Evolutionary conservation across 2,888 invertebrate genomes (phyloP).

Genomic region (Vandiemenella viatica): DNA sequence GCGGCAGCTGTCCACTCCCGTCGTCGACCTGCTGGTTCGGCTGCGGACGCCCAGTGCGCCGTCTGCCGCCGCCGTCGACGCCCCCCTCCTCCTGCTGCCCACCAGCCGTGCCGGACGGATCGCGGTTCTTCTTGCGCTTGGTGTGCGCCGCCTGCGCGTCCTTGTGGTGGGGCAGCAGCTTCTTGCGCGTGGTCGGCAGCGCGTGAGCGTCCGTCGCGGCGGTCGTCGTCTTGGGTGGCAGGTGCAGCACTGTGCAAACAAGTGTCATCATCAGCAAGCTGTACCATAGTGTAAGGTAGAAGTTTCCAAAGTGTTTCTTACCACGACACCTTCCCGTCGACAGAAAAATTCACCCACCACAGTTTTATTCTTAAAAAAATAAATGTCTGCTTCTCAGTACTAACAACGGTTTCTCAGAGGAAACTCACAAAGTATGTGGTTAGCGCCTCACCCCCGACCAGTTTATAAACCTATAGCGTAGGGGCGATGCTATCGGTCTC

Average conservation of each 20-base stretch:
- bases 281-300: not conserved
- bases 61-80: conserved; percentile 1
- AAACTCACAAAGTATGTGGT: no score
- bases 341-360: no score
- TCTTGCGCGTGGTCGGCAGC: conserved; percentile 10
- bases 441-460: no score
- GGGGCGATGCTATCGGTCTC: no score
- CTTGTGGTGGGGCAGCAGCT: conserved; percentile 2
- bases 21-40: not conserved
- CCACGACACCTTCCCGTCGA: no score
- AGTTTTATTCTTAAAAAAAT: no score
- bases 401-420: no score
- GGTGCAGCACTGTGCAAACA: conserved; percentile 12
- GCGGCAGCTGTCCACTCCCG: not conserved
- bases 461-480: no score
- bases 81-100: not conserved
- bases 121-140: conserved; percentile 9
- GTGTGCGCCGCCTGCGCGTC: conserved; percentile 1
- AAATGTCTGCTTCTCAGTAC: no score
- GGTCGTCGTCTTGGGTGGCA: conserved; percentile 14
- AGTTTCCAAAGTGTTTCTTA: no score
- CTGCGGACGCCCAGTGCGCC: not conserved
- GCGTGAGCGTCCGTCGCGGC: conserved; percentile 10
- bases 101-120: no score
- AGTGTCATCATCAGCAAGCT: no score